Conservation (phyloP, 1,140 invertebrate genomes). For the Ceratina calcarata region DNA sequence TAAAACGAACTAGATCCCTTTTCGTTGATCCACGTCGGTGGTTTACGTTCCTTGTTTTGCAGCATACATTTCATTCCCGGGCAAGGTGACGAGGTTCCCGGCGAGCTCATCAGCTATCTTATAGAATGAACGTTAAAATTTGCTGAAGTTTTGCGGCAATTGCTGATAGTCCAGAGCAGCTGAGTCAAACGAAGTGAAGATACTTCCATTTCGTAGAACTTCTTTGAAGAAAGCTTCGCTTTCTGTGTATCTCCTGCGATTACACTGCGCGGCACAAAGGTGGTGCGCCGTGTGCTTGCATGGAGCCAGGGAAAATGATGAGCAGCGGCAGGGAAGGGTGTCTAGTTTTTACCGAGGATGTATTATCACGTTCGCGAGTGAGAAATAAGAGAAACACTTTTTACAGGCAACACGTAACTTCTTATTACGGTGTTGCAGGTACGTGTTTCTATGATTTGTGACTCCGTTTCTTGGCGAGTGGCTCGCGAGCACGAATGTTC, state of each 20-base stretch:
- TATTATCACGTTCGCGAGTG: background rate
- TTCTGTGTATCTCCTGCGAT: background rate
- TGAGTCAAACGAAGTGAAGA: background rate
- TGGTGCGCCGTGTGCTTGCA: too few relatives aligned
- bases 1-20: background rate
- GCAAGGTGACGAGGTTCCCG: background rate
- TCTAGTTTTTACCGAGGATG: background rate
- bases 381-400: background rate
- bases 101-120: slow-evolving; percentile 10
- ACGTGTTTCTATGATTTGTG: background rate
- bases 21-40: slow-evolving; percentile 12
- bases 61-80: slow-evolving; percentile 12
- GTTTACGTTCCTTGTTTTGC: slow-evolving; percentile 10
- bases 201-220: background rate
- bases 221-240: background rate
- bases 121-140: slow-evolving; percentile 42
- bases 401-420: background rate
- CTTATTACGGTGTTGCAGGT: background rate
- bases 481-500: background rate
- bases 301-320: background rate
- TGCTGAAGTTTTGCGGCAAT: slow-evolving; percentile 30
- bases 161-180: background rate
- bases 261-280: background rate
- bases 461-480: background rate
- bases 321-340: background rate